Percentiles rank a stretch among this genome's conserved stretches.
Conservation (phyloP, 2,113 vertebrate species). For the Plotosus lineatus region DNA sequence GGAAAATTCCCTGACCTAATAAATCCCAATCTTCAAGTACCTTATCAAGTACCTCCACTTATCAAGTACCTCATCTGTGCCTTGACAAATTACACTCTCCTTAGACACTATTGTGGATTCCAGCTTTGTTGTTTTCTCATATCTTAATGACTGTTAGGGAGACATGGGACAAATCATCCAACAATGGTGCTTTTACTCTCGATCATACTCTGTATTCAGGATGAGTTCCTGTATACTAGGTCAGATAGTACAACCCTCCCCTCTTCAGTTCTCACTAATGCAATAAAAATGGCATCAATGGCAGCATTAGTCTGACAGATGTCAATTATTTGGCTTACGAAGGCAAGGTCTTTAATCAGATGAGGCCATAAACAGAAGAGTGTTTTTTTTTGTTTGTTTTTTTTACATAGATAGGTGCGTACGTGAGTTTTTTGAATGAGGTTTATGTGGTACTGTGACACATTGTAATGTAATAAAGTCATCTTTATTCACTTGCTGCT, state of each 20-base stretch:
- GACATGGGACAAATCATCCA: not conserved
- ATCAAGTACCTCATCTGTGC: not conserved
- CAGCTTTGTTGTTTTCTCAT: not conserved
- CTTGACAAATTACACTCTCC: not conserved
- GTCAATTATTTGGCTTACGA: slow-evolving; percentile 39
- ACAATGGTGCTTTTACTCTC: not conserved
- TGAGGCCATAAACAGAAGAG: slow-evolving; percentile 30
- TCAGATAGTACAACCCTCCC: slow-evolving; percentile 29
- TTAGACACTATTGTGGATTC: not conserved
- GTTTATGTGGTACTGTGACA: slow-evolving; percentile 29
- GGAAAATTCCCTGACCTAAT: not conserved
- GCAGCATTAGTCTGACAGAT: slow-evolving; percentile 38
- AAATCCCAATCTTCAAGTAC: not conserved
- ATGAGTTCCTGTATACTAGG: slow-evolving; percentile 9
- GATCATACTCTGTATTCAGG: slow-evolving; percentile 15
- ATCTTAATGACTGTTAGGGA: not conserved
- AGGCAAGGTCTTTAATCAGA: slow-evolving; percentile 35
- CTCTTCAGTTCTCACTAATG: slow-evolving; percentile 19
- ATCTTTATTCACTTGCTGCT: slow-evolving; percentile 53
- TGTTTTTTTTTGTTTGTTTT: slow-evolving; percentile 7
- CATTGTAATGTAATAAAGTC: slow-evolving; percentile 54
- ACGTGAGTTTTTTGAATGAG: slow-evolving; percentile 38
- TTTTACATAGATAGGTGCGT: not conserved
- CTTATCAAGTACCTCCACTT: not conserved
- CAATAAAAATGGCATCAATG: slow-evolving; percentile 38